phyloP scores from a whole-genome alignment of 53 echinoderm and acorn worm genomes.

The Echinarachnius parma region DNA sequence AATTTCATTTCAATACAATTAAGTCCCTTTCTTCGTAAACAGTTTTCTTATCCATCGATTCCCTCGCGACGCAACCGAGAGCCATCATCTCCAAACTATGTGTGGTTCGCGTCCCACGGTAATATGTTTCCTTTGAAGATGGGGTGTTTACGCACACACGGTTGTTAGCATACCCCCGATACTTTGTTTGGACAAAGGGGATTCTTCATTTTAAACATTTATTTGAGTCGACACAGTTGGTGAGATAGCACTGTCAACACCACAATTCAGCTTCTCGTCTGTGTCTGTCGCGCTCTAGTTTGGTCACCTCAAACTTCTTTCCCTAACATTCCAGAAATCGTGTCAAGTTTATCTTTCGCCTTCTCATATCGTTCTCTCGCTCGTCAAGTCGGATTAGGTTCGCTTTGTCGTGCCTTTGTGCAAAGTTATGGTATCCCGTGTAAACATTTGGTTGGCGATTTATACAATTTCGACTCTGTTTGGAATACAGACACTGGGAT shows the following conservation, averaged over 20 bases:
- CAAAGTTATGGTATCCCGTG: slow-evolving; percentile 44
- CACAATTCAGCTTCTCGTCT: slow-evolving; percentile 39
- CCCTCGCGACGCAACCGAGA: neutral
- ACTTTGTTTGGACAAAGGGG: slow-evolving; percentile 15
- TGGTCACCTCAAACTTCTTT: slow-evolving; percentile 25
- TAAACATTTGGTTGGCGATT: slow-evolving; percentile 52
- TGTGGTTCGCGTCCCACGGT: slow-evolving; percentile 6
- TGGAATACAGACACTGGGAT: slow-evolving; percentile 30
- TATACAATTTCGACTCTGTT: slow-evolving; percentile 46
- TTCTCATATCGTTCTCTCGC: neutral
- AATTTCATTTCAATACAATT: slow-evolving; percentile 26
- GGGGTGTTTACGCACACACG: slow-evolving; percentile 29
- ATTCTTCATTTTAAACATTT: slow-evolving; percentile 40
- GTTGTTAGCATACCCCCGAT: slow-evolving; percentile 41
- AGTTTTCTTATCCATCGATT: slow-evolving; percentile 9
- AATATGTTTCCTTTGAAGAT: slow-evolving; percentile 14
- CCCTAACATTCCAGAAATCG: too few relatives aligned
- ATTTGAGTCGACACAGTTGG: slow-evolving; percentile 44
- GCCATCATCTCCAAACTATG: slow-evolving; percentile 21
- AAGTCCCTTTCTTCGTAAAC: slow-evolving; percentile 21
- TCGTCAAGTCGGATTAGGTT: slow-evolving; percentile 10
- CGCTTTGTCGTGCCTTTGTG: slow-evolving; percentile 39
- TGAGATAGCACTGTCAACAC: slow-evolving; percentile 41
- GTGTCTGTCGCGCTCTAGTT: slow-evolving; percentile 42
- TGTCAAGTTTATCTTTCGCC: slow-evolving; percentile 42